phyloP scores from a whole-genome alignment of 2,888 invertebrate genomes.

The Dolichomitus sp. region DNA sequence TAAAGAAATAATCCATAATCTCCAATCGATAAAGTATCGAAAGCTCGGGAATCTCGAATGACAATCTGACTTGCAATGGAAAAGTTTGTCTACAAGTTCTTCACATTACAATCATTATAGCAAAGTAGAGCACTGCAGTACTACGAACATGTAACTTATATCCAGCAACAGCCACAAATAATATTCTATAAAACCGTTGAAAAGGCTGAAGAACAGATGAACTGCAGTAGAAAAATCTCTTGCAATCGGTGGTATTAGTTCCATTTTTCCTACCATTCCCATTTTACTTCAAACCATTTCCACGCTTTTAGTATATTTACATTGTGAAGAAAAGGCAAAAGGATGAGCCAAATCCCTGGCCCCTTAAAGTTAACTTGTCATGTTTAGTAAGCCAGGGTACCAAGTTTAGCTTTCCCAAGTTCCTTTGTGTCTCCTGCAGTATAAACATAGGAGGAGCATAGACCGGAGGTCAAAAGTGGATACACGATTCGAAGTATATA shows the following conservation, averaged over 20 bases:
- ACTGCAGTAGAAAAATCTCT: not conserved
- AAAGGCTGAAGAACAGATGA: not conserved
- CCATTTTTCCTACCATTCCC: no score
- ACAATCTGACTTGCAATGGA: not conserved
- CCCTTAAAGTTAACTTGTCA: not conserved
- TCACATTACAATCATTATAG: not conserved
- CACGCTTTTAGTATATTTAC: not conserved
- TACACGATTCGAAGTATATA: not conserved
- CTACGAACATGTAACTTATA: not conserved
- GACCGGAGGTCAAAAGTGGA: not conserved
- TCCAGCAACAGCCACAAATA: not conserved
- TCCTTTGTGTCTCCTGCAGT: slow-evolving; percentile 4
- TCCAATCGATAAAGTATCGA: no score
- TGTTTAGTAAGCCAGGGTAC: not conserved
- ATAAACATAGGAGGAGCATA: not conserved
- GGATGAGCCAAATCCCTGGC: not conserved
- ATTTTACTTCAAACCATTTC: not conserved
- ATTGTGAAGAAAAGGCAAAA: slow-evolving; percentile 1
- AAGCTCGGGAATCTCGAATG: no score
- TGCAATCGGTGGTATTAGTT: not conserved
- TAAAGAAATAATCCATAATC: no score
- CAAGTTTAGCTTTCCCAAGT: no score
- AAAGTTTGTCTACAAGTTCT: not conserved
- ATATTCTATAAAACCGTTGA: not conserved
- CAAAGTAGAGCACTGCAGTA: not conserved